Conservation (phyloP, 1,140 invertebrate species). For the Gryllus bimaculatus region DNA sequence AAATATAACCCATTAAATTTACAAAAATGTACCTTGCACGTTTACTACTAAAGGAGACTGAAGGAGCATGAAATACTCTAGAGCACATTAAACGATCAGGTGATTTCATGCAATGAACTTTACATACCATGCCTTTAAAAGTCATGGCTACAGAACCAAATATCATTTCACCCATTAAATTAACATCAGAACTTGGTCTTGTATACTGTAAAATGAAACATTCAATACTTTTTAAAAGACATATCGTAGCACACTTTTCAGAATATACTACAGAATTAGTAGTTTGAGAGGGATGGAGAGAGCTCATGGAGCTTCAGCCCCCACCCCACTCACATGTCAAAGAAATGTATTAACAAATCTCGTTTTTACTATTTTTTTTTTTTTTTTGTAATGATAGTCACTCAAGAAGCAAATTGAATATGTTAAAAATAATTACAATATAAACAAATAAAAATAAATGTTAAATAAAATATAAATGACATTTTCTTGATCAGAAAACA, state of each 20-base stretch:
- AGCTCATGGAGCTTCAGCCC: neutral
- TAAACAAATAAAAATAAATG: no score
- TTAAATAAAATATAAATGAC: no score
- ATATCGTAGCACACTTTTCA: neutral
- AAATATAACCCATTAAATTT: neutral
- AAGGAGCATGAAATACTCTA: conserved; percentile 48
- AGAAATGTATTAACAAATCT: no score
- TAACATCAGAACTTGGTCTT: conserved; percentile 55
- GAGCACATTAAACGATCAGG: conserved; percentile 63
- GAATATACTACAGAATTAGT: neutral
- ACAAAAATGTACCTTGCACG: conserved; percentile 6
- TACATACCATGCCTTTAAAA: conserved; percentile 70
- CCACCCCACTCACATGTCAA: no score
- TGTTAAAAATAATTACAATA: no score
- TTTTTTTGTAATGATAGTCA: no score
- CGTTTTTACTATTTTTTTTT: no score
- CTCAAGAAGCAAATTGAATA: no score
- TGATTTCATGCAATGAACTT: conserved; percentile 52
- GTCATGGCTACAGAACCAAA: conserved; percentile 82
- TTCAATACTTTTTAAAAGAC: neutral
- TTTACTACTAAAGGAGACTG: neutral
- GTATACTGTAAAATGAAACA: conserved; percentile 38
- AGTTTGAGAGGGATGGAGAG: conserved; percentile 11
- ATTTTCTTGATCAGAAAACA: no score
- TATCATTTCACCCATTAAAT: conserved; percentile 74